phyloP scores from a whole-genome alignment of 64 coral and sea anemone genomes.

The Platygyra sinensis region DNA sequence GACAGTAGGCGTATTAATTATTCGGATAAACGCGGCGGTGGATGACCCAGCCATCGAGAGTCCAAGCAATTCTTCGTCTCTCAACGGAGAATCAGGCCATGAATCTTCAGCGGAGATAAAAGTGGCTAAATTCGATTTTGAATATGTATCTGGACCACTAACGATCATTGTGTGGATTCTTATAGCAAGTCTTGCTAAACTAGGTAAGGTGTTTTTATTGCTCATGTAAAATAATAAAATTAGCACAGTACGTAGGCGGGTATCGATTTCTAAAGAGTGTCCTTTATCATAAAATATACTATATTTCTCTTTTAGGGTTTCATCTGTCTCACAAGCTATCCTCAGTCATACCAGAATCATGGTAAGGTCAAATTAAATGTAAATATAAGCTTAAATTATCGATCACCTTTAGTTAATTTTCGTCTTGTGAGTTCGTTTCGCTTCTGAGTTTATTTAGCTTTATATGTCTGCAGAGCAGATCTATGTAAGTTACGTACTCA shows the following conservation, averaged over 20 bases:
- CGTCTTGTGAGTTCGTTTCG: no score
- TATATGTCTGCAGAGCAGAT: no score
- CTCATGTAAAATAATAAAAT: neutral
- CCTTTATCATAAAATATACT: neutral
- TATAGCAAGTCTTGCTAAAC: conserved; percentile 85
- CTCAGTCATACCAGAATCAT: conserved; percentile 84
- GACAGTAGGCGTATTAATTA: conserved; percentile 8
- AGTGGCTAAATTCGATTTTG: conserved; percentile 81
- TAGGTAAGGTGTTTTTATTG: conserved; percentile 50
- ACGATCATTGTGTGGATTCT: conserved; percentile 83
- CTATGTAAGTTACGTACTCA: no score
- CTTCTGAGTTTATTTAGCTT: no score
- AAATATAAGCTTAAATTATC: neutral
- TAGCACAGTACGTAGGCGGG: neutral
- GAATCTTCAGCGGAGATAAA: conserved; percentile 29
- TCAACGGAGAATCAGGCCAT: neutral
- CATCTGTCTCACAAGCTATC: conserved; percentile 81
- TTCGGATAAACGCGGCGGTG: neutral
- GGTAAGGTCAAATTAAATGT: conserved; percentile 50
- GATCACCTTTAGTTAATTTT: no score
- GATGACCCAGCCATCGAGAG: neutral
- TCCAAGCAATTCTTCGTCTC: neutral
- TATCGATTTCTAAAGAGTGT: neutral
- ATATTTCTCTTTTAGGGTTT: conserved; percentile 66
- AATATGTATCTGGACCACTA: conserved; percentile 61